A percentile compares a stretch with the other conserved stretches of the same genome.
These are phyloP conservation scores for Protonibea diacanthus DNA, from an alignment of 2,797 vertebrate species.

Conservation along the genomic window DNA sequence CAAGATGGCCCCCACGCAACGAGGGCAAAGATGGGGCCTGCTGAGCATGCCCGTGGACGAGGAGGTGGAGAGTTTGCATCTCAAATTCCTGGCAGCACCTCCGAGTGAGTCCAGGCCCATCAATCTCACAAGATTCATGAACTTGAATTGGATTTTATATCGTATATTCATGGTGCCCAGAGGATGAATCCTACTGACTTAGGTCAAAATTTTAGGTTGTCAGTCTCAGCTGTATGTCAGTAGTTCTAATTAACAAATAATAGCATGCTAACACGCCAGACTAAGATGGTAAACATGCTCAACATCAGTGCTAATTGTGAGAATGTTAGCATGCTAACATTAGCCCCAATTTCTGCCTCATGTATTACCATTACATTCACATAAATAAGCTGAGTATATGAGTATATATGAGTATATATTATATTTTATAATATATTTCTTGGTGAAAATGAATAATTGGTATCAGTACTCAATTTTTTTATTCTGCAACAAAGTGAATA, in stretches of 20 bases:
- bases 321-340: background rate
- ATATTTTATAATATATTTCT: too few relatives aligned
- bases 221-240: background rate
- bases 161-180: background rate
- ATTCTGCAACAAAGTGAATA: background rate
- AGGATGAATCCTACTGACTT: background rate
- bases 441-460: too few relatives aligned
- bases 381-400: background rate
- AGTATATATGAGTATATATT: too few relatives aligned
- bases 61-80: slow-evolving; percentile 98
- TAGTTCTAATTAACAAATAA: background rate
- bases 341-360: background rate
- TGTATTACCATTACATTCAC: background rate
- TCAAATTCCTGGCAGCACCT: slow-evolving; percentile 95
- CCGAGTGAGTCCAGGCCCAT: slow-evolving; percentile 89
- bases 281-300: background rate
- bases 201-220: background rate
- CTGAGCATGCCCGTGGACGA: slow-evolving; percentile 98
- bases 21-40: slow-evolving; percentile 97
- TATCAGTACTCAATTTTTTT: background rate
- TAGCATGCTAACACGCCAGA: background rate
- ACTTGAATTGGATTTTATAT: background rate
- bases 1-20: slow-evolving; percentile 95
- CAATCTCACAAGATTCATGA: background rate
- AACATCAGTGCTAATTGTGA: background rate